Evolutionary conservation across 2,113 vertebrate species (phyloP).

Genomic region (Bucco capensis): DNA sequence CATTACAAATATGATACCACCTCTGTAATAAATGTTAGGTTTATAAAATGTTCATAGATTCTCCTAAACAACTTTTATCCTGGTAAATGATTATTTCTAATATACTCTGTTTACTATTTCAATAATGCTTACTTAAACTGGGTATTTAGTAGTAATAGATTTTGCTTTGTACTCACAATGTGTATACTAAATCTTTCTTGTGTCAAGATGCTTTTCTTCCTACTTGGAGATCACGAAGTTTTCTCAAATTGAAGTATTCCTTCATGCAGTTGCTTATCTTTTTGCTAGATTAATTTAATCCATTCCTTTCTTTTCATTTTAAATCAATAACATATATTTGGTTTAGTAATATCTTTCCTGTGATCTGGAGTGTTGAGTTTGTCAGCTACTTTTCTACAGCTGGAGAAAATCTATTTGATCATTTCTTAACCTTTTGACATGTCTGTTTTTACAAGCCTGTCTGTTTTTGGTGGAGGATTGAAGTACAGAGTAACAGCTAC

Average conservation of each 20-base stretch:
- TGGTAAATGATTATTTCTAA: neutral
- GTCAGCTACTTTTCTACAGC: conserved; percentile 15
- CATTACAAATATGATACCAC: neutral
- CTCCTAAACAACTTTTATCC: neutral
- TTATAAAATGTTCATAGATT: neutral
- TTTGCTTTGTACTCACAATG: neutral
- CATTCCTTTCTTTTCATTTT: neutral
- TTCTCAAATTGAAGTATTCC: neutral
- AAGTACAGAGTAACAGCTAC: conserved; percentile 22
- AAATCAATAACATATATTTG: neutral
- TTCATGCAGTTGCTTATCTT: neutral
- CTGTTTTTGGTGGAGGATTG: neutral
- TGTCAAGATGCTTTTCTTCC: neutral
- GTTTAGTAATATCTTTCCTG: neutral
- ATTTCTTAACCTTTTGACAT: conserved; percentile 56
- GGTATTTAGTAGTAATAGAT: neutral
- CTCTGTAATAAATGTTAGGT: neutral
- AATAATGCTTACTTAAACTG: neutral
- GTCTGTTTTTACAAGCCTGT: conserved; percentile 47
- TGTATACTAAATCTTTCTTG: neutral
- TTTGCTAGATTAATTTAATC: neutral
- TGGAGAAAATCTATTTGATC: conserved; percentile 39
- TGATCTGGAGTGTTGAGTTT: neutral
- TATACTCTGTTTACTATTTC: neutral
- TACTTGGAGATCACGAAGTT: neutral